These are phyloP conservation scores for Megamerina dolium DNA, from an alignment of 2,888 invertebrate species.

Conservation along the genomic window DNA sequence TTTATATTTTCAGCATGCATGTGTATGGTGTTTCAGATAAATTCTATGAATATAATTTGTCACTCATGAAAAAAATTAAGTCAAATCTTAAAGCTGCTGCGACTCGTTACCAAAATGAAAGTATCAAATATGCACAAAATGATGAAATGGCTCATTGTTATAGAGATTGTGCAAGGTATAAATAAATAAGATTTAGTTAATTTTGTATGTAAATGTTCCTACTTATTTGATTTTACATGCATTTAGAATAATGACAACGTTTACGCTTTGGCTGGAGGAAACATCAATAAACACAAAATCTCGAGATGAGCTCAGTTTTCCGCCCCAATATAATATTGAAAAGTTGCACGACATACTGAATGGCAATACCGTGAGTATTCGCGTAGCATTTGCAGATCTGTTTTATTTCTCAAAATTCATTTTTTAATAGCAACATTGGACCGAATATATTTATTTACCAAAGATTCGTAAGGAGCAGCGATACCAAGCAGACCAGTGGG, in stretches of 20 bases:
- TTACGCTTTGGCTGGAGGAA: conserved; percentile 73
- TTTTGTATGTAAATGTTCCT: background rate
- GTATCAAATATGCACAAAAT: conserved; percentile 47
- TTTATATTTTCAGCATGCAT: no score
- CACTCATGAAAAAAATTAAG: conserved; percentile 65
- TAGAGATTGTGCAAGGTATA: conserved; percentile 44
- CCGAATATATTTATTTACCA: conserved; percentile 60
- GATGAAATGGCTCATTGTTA: conserved; percentile 41
- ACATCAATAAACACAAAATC: conserved; percentile 60
- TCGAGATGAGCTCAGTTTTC: conserved; percentile 52
- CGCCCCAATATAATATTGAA: conserved; percentile 66
- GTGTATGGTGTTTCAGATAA: conserved; percentile 62
- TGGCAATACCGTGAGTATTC: conserved; percentile 53
- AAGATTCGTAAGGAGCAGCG: conserved; percentile 53
- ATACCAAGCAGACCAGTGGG: conserved; percentile 54
- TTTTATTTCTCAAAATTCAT: no score
- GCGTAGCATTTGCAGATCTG: no score
- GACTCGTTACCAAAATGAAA: conserved; percentile 53
- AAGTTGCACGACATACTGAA: conserved; percentile 59
- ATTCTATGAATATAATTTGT: conserved; percentile 67
- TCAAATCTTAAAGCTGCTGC: conserved; percentile 60
- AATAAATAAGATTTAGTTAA: background rate
- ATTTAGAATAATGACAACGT: conserved; percentile 60
- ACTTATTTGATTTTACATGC: background rate
- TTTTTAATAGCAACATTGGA: conserved; percentile 58